These are phyloP conservation scores for Notechis scutatus DNA, from an alignment of 2,113 vertebrate genomes.

Conservation along the genomic window DNA sequence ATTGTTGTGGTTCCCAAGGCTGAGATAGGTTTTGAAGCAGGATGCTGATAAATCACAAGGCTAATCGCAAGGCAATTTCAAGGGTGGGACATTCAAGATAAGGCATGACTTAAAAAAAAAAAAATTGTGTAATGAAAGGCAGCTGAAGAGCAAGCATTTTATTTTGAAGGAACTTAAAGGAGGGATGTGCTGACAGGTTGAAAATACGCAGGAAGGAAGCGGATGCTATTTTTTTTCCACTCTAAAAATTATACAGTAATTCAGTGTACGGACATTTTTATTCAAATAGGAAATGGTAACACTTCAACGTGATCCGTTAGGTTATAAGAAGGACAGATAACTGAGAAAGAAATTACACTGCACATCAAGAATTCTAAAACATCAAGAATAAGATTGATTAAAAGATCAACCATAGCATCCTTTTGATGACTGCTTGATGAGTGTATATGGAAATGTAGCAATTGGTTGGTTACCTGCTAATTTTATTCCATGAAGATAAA, in stretches of 20 bases:
- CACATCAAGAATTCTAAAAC: background rate
- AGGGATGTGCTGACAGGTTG: background rate
- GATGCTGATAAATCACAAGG: background rate
- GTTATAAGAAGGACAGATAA: background rate
- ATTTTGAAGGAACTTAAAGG: no score
- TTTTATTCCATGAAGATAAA: background rate
- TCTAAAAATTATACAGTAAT: background rate
- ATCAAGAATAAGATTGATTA: background rate
- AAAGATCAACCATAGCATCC: background rate
- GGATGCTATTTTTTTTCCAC: no score
- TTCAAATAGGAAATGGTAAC: background rate
- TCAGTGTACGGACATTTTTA: background rate
- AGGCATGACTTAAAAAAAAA: background rate
- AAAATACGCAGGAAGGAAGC: background rate
- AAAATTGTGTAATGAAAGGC: background rate
- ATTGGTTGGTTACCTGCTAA: background rate
- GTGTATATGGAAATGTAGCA: background rate
- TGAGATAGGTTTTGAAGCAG: background rate
- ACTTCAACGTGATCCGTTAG: background rate
- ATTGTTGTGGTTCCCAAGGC: background rate
- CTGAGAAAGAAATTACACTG: background rate
- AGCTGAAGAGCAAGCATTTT: background rate
- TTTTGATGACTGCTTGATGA: background rate
- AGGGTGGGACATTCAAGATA: background rate
- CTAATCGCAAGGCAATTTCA: background rate